phyloP scores from a whole-genome alignment of 2,888 invertebrate genomes.

The Orthosia gracilis region DNA sequence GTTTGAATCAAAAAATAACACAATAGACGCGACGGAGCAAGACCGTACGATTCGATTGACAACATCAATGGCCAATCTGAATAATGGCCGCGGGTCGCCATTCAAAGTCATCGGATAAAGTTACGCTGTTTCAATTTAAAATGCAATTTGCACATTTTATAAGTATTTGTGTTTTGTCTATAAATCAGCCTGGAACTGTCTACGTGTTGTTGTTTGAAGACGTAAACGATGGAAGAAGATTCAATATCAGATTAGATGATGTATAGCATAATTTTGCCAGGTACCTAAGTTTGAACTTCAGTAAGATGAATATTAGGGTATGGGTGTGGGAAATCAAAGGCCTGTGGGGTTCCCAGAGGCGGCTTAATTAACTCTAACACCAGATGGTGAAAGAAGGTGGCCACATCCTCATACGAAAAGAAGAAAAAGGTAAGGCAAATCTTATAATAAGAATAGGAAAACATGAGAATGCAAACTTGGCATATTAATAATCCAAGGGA shows the following conservation, averaged over 20 bases:
- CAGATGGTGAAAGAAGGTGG: no score
- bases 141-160: slow-evolving; percentile 43
- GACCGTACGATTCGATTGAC: slow-evolving; percentile 58
- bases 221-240: neutral
- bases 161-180: slow-evolving; percentile 5
- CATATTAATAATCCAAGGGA: neutral
- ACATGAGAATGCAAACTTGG: neutral
- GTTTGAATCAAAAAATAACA: slow-evolving; percentile 54
- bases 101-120: slow-evolving; percentile 58
- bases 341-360: no score
- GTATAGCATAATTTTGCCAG: neutral
- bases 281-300: neutral
- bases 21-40: slow-evolving; percentile 64
- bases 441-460: neutral
- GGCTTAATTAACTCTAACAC: no score
- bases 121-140: slow-evolving; percentile 55
- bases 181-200: slow-evolving; percentile 3
- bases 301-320: neutral
- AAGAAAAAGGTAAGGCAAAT: neutral
- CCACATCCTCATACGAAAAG: no score
- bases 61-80: slow-evolving; percentile 63
- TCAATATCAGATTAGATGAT: slow-evolving; percentile 1
- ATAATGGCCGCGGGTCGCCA: slow-evolving; percentile 55
- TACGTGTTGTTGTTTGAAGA: slow-evolving; percentile 3
- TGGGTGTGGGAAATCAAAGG: no score